phyloP scores from a whole-genome alignment of 2,797 vertebrate species.

The Spea hammondii region DNA sequence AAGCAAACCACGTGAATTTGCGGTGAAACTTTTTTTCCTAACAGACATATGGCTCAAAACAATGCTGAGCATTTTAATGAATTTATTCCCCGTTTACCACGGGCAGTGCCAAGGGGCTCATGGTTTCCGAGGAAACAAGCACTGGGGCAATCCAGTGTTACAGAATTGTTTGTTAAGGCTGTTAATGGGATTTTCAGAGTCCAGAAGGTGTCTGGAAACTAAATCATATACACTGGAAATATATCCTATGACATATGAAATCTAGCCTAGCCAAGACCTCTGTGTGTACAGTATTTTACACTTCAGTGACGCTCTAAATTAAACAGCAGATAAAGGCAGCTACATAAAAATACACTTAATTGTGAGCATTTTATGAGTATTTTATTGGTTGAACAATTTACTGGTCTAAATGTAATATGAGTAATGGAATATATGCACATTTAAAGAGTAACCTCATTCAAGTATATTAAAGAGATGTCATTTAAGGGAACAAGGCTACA shows the following conservation, averaged over 20 bases:
- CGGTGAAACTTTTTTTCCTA: conserved; percentile 35
- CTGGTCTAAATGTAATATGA: conserved; percentile 19
- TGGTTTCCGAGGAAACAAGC: conserved; percentile 50
- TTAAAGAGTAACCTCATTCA: conserved; percentile 5
- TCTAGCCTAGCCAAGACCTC: conserved; percentile 45
- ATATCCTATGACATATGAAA: conserved; percentile 50
- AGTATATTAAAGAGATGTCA: too few relatives aligned
- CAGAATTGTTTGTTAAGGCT: conserved; percentile 52
- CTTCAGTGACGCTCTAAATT: conserved; percentile 41
- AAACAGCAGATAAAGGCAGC: conserved; percentile 31
- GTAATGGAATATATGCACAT: conserved; percentile 13
- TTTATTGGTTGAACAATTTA: conserved; percentile 18
- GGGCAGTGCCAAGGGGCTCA: conserved; percentile 49
- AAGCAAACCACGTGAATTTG: conserved; percentile 23
- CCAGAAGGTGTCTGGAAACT: conserved; percentile 51
- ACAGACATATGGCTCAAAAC: conserved; percentile 48
- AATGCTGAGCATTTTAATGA: conserved; percentile 51
- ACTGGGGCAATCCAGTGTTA: conserved; percentile 51
- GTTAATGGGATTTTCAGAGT: conserved; percentile 51
- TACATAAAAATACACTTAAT: conserved; percentile 16
- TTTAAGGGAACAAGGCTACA: too few relatives aligned
- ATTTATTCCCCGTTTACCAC: conserved; percentile 44
- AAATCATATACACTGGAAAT: conserved; percentile 48
- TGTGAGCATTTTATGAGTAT: conserved; percentile 17
- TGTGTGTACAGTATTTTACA: conserved; percentile 45